Conservation (phyloP, 2,888 invertebrate species). For the Sphinx pinastri region DNA sequence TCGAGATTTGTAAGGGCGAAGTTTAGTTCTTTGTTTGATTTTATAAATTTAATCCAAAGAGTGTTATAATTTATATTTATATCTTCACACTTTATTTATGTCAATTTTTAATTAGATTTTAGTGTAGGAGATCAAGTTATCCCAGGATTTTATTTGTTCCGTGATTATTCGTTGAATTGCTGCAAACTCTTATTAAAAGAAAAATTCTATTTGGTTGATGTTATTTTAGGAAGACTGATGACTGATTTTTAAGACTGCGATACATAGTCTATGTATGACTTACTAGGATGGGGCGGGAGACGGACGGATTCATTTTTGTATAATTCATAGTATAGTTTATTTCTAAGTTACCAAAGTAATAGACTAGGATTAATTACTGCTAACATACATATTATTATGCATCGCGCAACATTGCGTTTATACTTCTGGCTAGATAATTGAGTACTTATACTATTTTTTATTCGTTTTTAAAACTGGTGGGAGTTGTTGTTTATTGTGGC, state of each 20-base stretch:
- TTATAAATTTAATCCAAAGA: slow-evolving; percentile 3
- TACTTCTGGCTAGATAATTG: slow-evolving; percentile 6
- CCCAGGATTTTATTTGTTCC: neutral
- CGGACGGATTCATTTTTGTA: neutral
- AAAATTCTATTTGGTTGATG: slow-evolving; percentile 28
- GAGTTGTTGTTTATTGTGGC: too few relatives aligned
- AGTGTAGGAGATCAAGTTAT: neutral
- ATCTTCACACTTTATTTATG: neutral
- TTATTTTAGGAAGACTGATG: slow-evolving; percentile 29
- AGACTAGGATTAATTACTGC: slow-evolving; percentile 12
- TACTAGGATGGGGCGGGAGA: neutral
- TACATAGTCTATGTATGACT: neutral
- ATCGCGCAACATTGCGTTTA: neutral
- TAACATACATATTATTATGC: neutral
- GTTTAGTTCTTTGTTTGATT: neutral
- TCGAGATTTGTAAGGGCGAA: neutral
- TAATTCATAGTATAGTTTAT: slow-evolving; percentile 17
- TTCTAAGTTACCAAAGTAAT: slow-evolving; percentile 23
- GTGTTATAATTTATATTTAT: slow-evolving; percentile 2
- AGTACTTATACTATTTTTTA: neutral
- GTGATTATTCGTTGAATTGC: neutral
- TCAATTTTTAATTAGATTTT: neutral
- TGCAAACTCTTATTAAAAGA: neutral
- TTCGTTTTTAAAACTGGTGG: too few relatives aligned
- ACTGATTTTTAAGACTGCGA: slow-evolving; percentile 16